phyloP scores from a whole-genome alignment of 2,888 invertebrate species.

The Cylloceria caligata region DNA sequence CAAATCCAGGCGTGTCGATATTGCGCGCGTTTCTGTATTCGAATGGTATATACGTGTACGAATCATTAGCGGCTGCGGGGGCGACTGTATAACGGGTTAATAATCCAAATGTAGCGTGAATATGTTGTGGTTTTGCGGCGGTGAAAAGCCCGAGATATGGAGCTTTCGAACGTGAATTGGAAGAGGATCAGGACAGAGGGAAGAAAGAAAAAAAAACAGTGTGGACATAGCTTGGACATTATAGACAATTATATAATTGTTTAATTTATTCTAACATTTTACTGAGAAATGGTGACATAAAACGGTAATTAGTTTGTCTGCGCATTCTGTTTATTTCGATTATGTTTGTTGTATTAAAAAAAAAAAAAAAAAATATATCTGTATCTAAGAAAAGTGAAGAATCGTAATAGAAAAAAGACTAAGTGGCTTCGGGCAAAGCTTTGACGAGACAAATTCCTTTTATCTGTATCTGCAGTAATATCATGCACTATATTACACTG shows the following conservation, averaged over 20 bases:
- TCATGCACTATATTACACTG: not conserved
- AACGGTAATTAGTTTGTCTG: not conserved
- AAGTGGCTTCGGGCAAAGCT: slow-evolving; percentile 1
- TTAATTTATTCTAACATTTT: not conserved
- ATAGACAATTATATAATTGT: no score
- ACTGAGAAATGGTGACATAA: not conserved
- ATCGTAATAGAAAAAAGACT: not conserved
- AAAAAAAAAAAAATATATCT: not conserved
- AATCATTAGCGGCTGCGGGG: slow-evolving; percentile 46
- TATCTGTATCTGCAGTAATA: not conserved
- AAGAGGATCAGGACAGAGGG: not conserved
- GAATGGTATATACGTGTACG: not conserved
- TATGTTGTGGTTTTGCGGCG: slow-evolving; percentile 45
- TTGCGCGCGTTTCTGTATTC: not conserved
- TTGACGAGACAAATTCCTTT: not conserved
- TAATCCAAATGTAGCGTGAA: slow-evolving; percentile 70
- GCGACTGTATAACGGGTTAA: slow-evolving; percentile 66
- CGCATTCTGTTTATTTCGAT: not conserved
- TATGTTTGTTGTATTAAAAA: not conserved
- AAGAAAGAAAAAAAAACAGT: no score
- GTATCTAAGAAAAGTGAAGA: not conserved
- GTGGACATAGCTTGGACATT: no score
- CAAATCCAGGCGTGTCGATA: not conserved
- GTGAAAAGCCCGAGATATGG: slow-evolving; percentile 36
- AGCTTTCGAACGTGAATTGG: not conserved